These are phyloP conservation scores for Dynastes grantii DNA, from an alignment of 2,888 invertebrate species.

Conservation along the genomic window DNA sequence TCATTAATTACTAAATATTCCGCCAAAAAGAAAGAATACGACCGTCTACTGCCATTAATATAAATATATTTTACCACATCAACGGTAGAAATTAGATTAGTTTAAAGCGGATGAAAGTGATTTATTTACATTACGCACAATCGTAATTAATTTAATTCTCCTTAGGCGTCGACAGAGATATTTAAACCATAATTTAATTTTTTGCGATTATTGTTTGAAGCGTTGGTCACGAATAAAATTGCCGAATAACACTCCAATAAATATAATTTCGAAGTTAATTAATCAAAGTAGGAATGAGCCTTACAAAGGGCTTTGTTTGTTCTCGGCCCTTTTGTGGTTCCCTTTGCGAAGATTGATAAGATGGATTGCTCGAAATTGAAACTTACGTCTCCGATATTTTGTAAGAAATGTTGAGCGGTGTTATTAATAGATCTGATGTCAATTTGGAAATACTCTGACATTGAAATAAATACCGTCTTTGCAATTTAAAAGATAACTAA, in stretches of 20 bases:
- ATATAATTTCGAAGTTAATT: conserved; percentile 41
- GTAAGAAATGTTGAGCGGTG: neutral
- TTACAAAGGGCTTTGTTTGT: neutral
- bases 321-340: neutral
- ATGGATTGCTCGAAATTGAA: conserved; percentile 9
- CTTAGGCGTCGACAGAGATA: neutral
- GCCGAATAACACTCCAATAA: conserved; percentile 23
- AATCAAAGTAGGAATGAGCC: conserved; percentile 16
- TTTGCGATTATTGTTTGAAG: neutral
- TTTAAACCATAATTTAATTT: conserved; percentile 21
- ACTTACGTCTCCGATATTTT: neutral
- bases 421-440: neutral
- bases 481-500: too few relatives aligned
- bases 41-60: too few relatives aligned
- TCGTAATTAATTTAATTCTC: conserved; percentile 9
- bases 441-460: too few relatives aligned
- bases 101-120: conserved; percentile 1
- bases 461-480: too few relatives aligned
- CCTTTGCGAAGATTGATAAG: conserved; percentile 4
- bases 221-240: neutral
- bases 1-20: too few relatives aligned
- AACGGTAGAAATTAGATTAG: neutral
- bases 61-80: neutral
- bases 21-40: too few relatives aligned
- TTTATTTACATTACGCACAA: neutral